Conservation (phyloP, 2,888 invertebrate species). For the Machimus atricapillus region DNA sequence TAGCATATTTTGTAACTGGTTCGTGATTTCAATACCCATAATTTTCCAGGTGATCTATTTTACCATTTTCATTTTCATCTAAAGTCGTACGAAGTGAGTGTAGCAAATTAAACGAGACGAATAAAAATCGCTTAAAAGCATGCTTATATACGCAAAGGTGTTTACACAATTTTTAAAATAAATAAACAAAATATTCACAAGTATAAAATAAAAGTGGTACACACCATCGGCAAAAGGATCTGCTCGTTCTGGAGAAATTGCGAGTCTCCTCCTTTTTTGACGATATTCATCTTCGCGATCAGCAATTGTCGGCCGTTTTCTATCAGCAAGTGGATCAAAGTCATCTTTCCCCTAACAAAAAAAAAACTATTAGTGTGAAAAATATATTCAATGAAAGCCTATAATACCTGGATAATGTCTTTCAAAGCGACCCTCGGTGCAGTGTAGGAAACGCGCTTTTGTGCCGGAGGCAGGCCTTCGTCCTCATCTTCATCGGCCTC, state of each 20-base stretch:
- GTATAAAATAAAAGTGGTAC: slow-evolving; percentile 54
- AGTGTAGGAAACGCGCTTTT: slow-evolving; percentile 79
- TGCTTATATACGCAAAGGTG: neutral
- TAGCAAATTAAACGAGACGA: neutral
- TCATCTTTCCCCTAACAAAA: slow-evolving; percentile 80
- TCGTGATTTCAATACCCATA: no score
- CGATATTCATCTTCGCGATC: slow-evolving; percentile 98
- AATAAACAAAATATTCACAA: neutral
- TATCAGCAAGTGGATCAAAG: slow-evolving; percentile 93
- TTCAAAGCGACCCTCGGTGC: slow-evolving; percentile 89
- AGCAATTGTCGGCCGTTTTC: slow-evolving; percentile 88
- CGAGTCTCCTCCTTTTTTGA: slow-evolving; percentile 84
- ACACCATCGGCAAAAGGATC: slow-evolving; percentile 98
- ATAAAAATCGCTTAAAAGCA: neutral
- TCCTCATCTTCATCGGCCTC: slow-evolving; percentile 89
- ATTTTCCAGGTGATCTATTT: neutral
- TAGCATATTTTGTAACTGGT: no score
- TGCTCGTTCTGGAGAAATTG: slow-evolving; percentile 94
- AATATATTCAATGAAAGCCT: slow-evolving; percentile 47
- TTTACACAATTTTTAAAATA: neutral
- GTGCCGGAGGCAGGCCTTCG: slow-evolving; percentile 70
- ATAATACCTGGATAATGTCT: slow-evolving; percentile 82
- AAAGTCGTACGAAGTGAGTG: neutral
- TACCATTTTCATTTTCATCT: neutral
- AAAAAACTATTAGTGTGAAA: neutral